Conservation (phyloP, 2,888 invertebrate species). For the Athripsodes cinereus region DNA sequence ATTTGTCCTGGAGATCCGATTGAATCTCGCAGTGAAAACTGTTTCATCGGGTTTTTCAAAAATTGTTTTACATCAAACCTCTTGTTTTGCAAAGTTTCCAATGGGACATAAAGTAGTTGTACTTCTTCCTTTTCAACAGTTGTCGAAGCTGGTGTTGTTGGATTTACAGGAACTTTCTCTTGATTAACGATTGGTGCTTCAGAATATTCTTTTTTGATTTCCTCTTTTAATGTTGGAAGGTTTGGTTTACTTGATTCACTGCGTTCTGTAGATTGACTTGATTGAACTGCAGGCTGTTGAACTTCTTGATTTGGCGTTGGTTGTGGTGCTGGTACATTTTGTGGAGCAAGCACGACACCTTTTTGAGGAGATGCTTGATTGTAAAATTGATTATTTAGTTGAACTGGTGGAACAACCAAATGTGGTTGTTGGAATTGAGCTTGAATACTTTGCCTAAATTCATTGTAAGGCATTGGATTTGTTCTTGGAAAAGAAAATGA, state of each 20-base stretch:
- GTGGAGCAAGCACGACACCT: conserved; percentile 5
- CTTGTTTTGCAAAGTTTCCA: conserved; percentile 61
- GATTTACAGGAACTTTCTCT: conserved; percentile 4
- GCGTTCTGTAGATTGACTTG: conserved; percentile 31
- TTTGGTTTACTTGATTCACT: conserved; percentile 27
- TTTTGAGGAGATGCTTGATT: conserved; percentile 4
- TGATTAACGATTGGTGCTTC: conserved; percentile 14
- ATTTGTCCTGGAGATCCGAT: conserved; percentile 40
- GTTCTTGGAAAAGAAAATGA: conserved; percentile 19
- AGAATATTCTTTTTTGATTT: conserved; percentile 35
- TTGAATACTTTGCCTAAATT: conserved; percentile 14
- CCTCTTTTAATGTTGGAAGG: conserved; percentile 35
- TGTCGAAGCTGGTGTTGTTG: conserved; percentile 28
- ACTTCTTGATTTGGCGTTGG: conserved; percentile 33
- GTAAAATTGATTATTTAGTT: conserved; percentile 25
- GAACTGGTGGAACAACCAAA: conserved; percentile 3
- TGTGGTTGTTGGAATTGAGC: conserved; percentile 19
- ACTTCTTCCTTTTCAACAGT: conserved; percentile 58
- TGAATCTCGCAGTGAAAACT: conserved; percentile 20
- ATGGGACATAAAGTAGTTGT: conserved; percentile 75
- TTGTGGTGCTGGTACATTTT: conserved; percentile 8
- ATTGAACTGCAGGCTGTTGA: conserved; percentile 44
- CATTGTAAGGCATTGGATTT: conserved; percentile 10
- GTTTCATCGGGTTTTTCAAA: conserved; percentile 20
- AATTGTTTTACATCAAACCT: conserved; percentile 40